phyloP scores from a whole-genome alignment of 2,113 vertebrate species.

The Cardinalis cardinalis region DNA sequence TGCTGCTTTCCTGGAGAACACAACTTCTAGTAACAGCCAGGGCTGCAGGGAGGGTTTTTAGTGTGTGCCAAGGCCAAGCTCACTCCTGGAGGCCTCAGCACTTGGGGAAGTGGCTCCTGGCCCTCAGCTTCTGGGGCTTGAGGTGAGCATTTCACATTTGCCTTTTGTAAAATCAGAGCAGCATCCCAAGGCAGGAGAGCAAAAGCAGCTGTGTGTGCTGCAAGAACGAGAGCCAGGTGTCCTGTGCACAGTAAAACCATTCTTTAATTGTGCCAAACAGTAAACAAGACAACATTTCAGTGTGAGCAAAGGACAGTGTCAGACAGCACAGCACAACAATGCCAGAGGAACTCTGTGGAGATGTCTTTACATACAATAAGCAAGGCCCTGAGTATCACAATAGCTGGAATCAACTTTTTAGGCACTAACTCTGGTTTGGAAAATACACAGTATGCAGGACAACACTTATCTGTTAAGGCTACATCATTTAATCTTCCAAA shows the following conservation, averaged over 20 bases:
- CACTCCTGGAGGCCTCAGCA: fast-evolving
- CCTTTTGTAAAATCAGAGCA: not conserved
- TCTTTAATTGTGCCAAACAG: conserved; percentile 19
- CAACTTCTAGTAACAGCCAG: fast-evolving
- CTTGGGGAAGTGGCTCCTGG: not conserved
- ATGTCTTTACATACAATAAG: not conserved
- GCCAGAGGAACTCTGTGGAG: not conserved
- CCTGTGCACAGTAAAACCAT: not conserved
- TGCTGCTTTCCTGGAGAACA: not conserved
- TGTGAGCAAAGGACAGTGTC: not conserved
- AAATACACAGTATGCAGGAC: conserved; percentile 28
- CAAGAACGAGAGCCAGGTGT: not conserved
- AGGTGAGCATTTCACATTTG: fast-evolving
- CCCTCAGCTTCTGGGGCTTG: not conserved
- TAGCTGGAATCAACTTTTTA: conserved; percentile 9
- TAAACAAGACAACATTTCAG: not conserved
- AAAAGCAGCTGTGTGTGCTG: not conserved
- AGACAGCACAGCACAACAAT: not conserved
- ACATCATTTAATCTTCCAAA: not conserved
- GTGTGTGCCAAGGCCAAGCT: not conserved
- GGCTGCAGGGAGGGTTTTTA: not conserved
- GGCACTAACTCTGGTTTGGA: conserved; percentile 44
- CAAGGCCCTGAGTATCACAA: conserved; percentile 58
- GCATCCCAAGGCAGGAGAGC: not conserved
- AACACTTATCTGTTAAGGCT: conserved; percentile 21